Evolutionary conservation across 2,113 vertebrate species (phyloP).

Genomic region (Bungarus multicinctus): DNA sequence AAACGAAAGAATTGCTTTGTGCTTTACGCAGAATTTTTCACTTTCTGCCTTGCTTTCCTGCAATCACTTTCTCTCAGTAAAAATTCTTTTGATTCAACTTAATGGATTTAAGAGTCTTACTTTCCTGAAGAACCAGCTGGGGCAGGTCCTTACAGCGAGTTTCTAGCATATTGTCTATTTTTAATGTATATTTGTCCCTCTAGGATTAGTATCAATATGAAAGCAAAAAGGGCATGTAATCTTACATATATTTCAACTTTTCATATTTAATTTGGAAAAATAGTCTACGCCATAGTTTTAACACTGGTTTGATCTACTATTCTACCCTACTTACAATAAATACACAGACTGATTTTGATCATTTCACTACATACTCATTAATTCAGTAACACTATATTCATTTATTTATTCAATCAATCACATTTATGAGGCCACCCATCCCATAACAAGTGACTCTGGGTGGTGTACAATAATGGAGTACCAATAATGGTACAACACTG

Average conservation of each 20-base stretch:
- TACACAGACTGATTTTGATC: slow-evolving; percentile 24
- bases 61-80: no score
- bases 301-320: slow-evolving; percentile 36
- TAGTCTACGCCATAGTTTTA: slow-evolving; percentile 26
- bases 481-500: neutral
- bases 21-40: no score
- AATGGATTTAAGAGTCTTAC: no score
- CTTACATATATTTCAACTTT: slow-evolving; percentile 9
- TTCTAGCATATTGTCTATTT: neutral
- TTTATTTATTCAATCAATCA: neutral
- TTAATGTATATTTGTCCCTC: neutral
- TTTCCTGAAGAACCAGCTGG: no score
- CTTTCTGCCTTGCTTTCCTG: no score
- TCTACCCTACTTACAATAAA: slow-evolving; percentile 26
- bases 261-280: slow-evolving; percentile 22
- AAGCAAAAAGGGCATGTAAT: neutral
- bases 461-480: neutral
- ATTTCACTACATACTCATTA: neutral
- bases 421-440: neutral
- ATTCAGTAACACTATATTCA: neutral
- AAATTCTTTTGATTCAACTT: no score
- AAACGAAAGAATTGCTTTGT: no score
- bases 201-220: neutral
- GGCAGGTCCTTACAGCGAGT: no score
- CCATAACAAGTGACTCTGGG: neutral